Conservation (phyloP, 2,113 vertebrate species). For the Prunella fulvescens region DNA sequence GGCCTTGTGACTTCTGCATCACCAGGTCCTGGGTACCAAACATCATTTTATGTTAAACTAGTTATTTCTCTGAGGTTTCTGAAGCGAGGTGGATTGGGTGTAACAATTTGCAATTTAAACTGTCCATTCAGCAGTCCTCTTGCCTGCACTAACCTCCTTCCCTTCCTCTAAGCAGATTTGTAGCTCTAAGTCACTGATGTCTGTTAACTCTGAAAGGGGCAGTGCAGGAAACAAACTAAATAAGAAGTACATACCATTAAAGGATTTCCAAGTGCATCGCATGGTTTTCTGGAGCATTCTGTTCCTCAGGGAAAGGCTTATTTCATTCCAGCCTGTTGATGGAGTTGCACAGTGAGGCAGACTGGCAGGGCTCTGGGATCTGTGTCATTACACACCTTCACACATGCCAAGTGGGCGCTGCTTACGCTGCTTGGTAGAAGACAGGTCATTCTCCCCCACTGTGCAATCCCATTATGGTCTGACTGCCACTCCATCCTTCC, state of each 20-base stretch:
- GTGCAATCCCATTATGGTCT: conserved; percentile 70
- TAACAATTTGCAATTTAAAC: background rate
- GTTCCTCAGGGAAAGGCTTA: background rate
- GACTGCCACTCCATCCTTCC: conserved; percentile 50
- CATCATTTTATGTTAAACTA: background rate
- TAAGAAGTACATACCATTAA: conserved; percentile 39
- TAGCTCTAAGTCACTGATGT: conserved; percentile 40
- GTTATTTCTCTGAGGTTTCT: background rate
- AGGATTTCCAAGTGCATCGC: conserved; percentile 1
- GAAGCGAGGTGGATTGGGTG: background rate
- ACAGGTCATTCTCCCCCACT: conserved; percentile 63
- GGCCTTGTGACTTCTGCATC: background rate
- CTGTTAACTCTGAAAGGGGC: background rate
- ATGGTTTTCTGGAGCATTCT: conserved; percentile 19
- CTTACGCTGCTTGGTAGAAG: conserved; percentile 26
- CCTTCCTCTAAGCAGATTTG: conserved; percentile 57
- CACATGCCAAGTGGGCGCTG: background rate
- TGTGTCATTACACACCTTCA: conserved; percentile 32
- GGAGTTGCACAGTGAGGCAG: background rate
- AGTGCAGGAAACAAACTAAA: background rate
- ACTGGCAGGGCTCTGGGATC: background rate
- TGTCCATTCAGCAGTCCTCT: background rate
- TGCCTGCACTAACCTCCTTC: background rate
- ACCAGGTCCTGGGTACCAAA: background rate
- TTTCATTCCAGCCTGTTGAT: conserved; percentile 13